phyloP scores from a whole-genome alignment of 2,888 invertebrate genomes.

The Pomacea canaliculata region DNA sequence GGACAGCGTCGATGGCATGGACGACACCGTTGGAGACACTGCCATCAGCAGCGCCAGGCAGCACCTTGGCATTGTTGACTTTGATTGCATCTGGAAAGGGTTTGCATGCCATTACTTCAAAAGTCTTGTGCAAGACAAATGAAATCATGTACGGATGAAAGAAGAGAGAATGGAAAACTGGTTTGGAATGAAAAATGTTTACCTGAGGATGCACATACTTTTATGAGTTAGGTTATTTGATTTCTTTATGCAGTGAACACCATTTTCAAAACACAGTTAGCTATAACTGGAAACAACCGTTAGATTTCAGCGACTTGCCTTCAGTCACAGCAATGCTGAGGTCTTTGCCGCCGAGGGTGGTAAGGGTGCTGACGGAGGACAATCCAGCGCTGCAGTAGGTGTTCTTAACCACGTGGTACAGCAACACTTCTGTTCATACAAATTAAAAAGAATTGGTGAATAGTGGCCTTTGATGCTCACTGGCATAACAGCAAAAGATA shows the following conservation, averaged over 20 bases:
- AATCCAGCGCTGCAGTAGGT: constrained; percentile 66
- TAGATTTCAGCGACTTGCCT: constrained; percentile 38
- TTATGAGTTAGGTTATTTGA: too few species aligned
- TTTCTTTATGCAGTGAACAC: too few species aligned
- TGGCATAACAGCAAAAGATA: not conserved
- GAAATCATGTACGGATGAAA: too few species aligned
- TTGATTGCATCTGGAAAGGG: constrained; percentile 25
- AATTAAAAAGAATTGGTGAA: not conserved
- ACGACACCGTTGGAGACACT: constrained; percentile 41
- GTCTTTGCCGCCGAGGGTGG: constrained; percentile 57
- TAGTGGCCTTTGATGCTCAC: not conserved
- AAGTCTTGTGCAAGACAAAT: too few species aligned
- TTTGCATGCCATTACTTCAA: not conserved
- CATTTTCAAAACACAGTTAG: too few species aligned
- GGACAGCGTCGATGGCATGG: constrained; percentile 40
- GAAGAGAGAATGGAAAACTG: too few species aligned
- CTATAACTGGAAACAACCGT: too few species aligned
- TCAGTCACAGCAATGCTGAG: constrained; percentile 54
- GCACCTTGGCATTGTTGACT: constrained; percentile 32
- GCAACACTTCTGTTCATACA: constrained; percentile 45
- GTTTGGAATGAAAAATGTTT: too few species aligned
- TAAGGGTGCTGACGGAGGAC: constrained; percentile 53
- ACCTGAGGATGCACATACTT: too few species aligned
- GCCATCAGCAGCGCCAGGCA: constrained; percentile 34
- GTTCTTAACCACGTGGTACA: constrained; percentile 65